Evolutionary conservation across 2,113 vertebrate species (phyloP).

Genomic region (Glaucidium brasilianum): DNA sequence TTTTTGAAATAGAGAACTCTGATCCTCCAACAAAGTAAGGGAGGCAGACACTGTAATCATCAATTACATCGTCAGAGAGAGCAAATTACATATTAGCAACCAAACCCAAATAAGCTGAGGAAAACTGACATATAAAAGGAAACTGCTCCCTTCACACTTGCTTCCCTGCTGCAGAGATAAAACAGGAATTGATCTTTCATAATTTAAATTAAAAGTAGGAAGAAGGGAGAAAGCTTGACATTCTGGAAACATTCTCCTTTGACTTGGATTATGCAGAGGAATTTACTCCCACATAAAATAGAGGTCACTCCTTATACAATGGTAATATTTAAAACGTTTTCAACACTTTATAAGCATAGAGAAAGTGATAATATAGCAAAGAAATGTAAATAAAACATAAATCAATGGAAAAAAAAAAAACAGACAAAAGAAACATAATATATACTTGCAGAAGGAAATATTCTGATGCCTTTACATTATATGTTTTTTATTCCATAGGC

Average conservation of each 20-base stretch:
- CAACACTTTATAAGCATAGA: neutral
- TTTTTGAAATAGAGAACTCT: constrained; percentile 39
- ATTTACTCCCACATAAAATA: neutral
- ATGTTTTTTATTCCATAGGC: neutral
- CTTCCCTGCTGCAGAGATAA: constrained; percentile 13
- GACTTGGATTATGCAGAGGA: neutral
- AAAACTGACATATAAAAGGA: constrained; percentile 24
- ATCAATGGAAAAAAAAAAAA: neutral
- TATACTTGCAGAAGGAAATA: neutral
- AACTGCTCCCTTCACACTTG: neutral
- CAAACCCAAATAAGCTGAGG: neutral
- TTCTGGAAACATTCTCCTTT: neutral
- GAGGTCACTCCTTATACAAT: neutral
- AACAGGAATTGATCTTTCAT: constrained; percentile 1
- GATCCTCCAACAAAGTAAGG: constrained; percentile 9
- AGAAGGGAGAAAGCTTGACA: neutral
- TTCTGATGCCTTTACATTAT: neutral
- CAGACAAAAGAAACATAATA: neutral
- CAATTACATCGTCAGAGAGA: constrained; percentile 27
- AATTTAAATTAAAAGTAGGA: neutral
- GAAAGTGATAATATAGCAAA: neutral
- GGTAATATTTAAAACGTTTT: neutral
- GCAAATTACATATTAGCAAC: neutral
- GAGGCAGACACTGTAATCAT: constrained; percentile 28
- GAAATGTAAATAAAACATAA: neutral